Evolutionary conservation across 2,113 vertebrate genomes (phyloP).

Genomic region (Phycodurus eques): DNA sequence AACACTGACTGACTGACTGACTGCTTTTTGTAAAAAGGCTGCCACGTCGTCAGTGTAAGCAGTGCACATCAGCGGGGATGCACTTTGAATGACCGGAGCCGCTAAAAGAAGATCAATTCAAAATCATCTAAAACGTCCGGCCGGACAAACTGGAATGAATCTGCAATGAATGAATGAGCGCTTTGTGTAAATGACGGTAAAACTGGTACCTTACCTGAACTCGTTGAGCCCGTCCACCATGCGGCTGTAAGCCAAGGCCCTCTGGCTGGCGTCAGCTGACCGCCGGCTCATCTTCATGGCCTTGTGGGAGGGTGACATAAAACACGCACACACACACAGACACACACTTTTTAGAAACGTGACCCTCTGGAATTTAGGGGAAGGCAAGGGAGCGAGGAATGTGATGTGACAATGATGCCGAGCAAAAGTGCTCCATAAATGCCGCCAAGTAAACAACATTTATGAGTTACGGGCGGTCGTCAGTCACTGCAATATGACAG

Average conservation of each 20-base stretch:
- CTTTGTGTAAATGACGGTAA: too few relatives aligned
- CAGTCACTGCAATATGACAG: background rate
- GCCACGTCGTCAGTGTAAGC: background rate
- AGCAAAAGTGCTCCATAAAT: background rate
- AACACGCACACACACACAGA: constrained; percentile 7
- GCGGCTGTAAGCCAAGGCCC: constrained; percentile 89
- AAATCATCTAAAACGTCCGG: too few relatives aligned
- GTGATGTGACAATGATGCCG: background rate
- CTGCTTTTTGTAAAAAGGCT: too few relatives aligned
- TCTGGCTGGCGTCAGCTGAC: constrained; percentile 91
- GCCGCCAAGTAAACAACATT: background rate
- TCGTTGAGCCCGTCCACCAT: constrained; percentile 97
- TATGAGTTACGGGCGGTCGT: background rate
- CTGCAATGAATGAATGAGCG: too few relatives aligned
- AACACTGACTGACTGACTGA: too few relatives aligned
- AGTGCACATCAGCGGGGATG: background rate
- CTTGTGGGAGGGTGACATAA: constrained; percentile 70
- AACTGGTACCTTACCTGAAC: constrained; percentile 80
- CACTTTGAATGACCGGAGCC: too few relatives aligned
- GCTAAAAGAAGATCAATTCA: too few relatives aligned
- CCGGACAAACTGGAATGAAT: too few relatives aligned
- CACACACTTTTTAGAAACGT: constrained; percentile 30
- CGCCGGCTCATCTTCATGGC: constrained; percentile 98
- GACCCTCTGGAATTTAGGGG: constrained; percentile 21
- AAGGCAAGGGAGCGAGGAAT: constrained; percentile 9